Conservation (phyloP, 2,113 vertebrate genomes). For the Crotophaga sulcirostris region DNA sequence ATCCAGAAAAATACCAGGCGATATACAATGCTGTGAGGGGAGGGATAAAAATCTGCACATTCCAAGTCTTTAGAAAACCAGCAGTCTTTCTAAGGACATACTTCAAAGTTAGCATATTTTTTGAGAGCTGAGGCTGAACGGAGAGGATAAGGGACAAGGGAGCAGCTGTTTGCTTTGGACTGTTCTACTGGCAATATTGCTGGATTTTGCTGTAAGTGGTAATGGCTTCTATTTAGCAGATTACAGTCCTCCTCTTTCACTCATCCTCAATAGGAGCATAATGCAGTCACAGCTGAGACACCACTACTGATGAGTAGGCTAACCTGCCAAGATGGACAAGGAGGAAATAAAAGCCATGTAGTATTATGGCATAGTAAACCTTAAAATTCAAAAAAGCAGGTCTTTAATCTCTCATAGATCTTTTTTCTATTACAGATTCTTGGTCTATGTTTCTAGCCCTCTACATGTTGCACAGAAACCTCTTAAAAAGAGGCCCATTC, state of each 20-base stretch:
- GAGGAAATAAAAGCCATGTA: background rate
- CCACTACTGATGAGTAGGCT: background rate
- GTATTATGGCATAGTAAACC: accelerated
- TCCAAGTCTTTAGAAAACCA: background rate
- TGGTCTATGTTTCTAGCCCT: background rate
- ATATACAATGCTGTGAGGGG: accelerated
- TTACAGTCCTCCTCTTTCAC: background rate
- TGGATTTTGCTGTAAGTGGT: constrained; percentile 1
- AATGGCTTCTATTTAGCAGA: constrained; percentile 25
- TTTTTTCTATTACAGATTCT: background rate
- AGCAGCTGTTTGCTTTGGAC: constrained; percentile 53
- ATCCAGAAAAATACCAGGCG: background rate
- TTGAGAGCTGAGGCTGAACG: background rate
- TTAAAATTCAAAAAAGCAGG: background rate
- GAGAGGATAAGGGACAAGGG: background rate
- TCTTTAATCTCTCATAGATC: background rate
- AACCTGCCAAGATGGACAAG: background rate
- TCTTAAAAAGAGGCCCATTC: background rate
- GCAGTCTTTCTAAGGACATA: background rate
- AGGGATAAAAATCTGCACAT: background rate
- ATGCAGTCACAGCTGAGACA: constrained; percentile 18
- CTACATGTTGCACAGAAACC: background rate
- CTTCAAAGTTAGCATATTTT: background rate
- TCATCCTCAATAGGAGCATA: background rate
- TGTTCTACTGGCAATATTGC: constrained; percentile 2